Base-by-base conservation (phyloP, 1,140 invertebrate genomes). In the Tetragnatha versicolor region DNA sequence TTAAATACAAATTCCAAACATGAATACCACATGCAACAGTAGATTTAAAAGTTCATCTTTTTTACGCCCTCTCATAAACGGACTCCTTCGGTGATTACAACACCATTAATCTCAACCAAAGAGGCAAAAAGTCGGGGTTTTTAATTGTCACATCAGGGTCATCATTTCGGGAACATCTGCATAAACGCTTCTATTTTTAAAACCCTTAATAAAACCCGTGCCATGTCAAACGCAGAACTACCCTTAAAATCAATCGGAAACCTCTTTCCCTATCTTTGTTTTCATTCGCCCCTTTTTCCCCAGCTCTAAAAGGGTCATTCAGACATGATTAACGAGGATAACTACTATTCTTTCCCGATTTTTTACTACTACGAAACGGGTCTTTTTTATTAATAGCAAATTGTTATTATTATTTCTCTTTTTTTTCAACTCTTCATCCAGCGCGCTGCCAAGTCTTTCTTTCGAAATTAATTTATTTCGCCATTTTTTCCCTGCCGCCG, bases 391-490 rank as follows among this genome's bases (percentile, higher is more conserved):
- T 72, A 69, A 3, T 27, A 25, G 5, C 45, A 27, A 68, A 20
- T 49, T 68, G 29, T 14, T 60, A 42, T 27, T 33, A 31, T 58
- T 22, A 33, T 35, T 58, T 55, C 10, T 31, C 35, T 58, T 58
- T 31, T 14, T 31, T 42, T 22, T 14, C 12, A 9, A 55, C 55
- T 70, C 55, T 70, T 55, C 68, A 45, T 33, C 27, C 73, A 61
- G 51, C 14, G 20, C 37, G 37, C 27, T 63, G 31, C 17, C 12
- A 65, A 65, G 55, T 60, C 20, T 37, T 53, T 76, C 47, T 66
- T 77, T 65, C 14, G 55, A 66, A 77, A 77, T 77, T 77, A 77
- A 77, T 77, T 66, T 77, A 49, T 42, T 39, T 17, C n/a, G 35
- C 27, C n/a, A 6, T 49, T 9, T 29, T 42, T 66, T 39, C 47